Conservation (phyloP, 2,888 invertebrate species). For the Drosophila quinaria region DNA sequence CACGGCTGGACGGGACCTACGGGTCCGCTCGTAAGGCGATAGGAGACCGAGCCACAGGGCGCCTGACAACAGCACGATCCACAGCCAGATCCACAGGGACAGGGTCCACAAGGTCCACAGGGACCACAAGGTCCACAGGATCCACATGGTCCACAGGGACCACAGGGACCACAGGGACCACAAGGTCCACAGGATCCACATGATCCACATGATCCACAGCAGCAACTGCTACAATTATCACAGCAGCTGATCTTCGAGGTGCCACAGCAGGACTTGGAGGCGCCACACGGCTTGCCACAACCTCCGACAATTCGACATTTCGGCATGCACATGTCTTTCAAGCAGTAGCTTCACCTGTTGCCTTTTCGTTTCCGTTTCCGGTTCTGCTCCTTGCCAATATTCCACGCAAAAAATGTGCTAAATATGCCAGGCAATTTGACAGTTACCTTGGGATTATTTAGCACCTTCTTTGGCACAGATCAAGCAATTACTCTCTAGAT, state of each 20-base stretch:
- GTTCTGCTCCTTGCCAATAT: slow-evolving; percentile 16
- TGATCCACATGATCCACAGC: slow-evolving; percentile 48
- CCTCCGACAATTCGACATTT: slow-evolving; percentile 2
- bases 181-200: slow-evolving; percentile 61
- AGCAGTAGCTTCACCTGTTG: slow-evolving; percentile 33
- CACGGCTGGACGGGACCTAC: slow-evolving; percentile 65
- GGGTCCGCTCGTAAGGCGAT: slow-evolving; percentile 60
- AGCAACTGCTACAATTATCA: slow-evolving; percentile 1
- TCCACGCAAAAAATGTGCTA: slow-evolving; percentile 71
- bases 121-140: slow-evolving; percentile 46
- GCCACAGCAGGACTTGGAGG: slow-evolving; percentile 4
- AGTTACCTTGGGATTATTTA: slow-evolving; percentile 55
- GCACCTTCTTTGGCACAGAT: slow-evolving; percentile 60
- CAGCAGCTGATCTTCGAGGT: slow-evolving; percentile 7
- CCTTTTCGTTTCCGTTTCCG: not conserved
- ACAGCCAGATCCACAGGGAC: slow-evolving; percentile 58
- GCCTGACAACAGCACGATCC: slow-evolving; percentile 47
- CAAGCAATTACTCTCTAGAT: slow-evolving; percentile 27
- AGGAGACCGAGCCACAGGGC: slow-evolving; percentile 69
- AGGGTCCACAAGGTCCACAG: slow-evolving; percentile 56
- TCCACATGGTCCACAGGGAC: slow-evolving; percentile 56
- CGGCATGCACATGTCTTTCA: slow-evolving; percentile 20
- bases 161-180: slow-evolving; percentile 50
- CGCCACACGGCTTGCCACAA: slow-evolving; percentile 3
- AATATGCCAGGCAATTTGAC: slow-evolving; percentile 48